Base-by-base conservation (phyloP, 2,797 vertebrate genomes). In the Taeniopygia guttata region DNA sequence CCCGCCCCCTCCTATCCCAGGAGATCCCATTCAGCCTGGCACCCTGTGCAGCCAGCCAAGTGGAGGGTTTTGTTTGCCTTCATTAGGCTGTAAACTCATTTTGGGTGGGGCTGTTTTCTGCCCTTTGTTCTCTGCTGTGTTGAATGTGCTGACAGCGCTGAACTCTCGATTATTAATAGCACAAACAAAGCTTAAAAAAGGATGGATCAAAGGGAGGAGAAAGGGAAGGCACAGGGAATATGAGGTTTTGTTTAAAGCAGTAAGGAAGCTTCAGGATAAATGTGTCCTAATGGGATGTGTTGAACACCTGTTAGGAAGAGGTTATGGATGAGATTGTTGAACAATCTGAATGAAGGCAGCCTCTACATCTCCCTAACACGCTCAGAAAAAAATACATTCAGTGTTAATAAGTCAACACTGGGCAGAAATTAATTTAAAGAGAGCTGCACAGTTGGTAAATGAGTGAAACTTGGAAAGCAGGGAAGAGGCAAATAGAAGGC, bases 41-140 rank as follows among this genome's bases (percentile, higher is more conserved):
- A 52, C 66, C 16, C 83, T 42, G 69, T 25, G 80, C 69, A 76
- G 77, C 83, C 94, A 76, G 90, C 74, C 91, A 93, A 96, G 77
- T 76, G 78, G 32, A 73, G 75, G 74, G 94, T 87, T 96, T 96
- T 94, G 94, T 96, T 96, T 96, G 94, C 88, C 91, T 95, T 95
- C 95, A 90, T 90, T 91, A 96, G 93, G 85, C 95, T 96, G 95
- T 90, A 95, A 96, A 95, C 91, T 90, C 93, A 73, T 96, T 94
- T 93, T 82, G 88, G 96, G 96, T 96, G 94, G 93, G 90, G 92
- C 93, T 95, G 67, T 84, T 95, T 94, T 91, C 93, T 96, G 94
- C 95, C 94, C 95, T 96, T 96, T 96, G 95, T 96, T 95, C 95
- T 90, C 70, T 43, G 12, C 77, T 73, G 59, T 74, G 85, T 79